Evolutionary conservation across 2,797 vertebrate species (phyloP).

Genomic region (Syngnathus acus): DNA sequence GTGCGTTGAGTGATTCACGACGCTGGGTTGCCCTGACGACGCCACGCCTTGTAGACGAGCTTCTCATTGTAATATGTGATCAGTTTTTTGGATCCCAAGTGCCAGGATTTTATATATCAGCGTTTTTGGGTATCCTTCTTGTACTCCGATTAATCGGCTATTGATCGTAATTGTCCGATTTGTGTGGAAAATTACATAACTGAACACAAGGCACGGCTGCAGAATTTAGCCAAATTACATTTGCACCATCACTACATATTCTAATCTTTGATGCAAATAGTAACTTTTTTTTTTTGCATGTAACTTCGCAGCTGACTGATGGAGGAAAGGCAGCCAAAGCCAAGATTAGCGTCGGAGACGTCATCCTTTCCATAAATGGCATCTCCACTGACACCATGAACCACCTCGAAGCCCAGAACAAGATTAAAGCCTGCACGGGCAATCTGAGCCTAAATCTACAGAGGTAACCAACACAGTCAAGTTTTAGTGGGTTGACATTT

Average conservation of each 20-base stretch:
- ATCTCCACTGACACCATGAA: constrained; percentile 87
- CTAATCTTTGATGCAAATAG: not conserved
- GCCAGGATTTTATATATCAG: no score
- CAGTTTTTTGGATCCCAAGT: no score
- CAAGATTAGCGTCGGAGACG: constrained; percentile 82
- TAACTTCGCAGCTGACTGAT: constrained; percentile 77
- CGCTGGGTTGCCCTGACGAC: not conserved
- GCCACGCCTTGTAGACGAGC: not conserved
- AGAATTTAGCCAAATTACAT: no score
- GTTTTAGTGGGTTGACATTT: not conserved
- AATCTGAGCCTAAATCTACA: constrained; percentile 86
- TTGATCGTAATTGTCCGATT: no score
- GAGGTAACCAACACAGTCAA: constrained; percentile 71
- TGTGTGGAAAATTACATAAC: no score
- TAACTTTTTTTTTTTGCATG: not conserved
- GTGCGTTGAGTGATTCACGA: constrained; percentile 28
- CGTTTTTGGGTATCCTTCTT: no score
- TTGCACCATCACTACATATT: not conserved
- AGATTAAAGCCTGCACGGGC: constrained; percentile 90
- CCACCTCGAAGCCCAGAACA: constrained; percentile 97
- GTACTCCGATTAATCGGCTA: no score
- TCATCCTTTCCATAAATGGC: constrained; percentile 89
- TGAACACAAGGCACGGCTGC: no score
- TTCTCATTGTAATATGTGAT: not conserved
- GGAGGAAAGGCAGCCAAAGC: constrained; percentile 88